Evolutionary conservation across 2,888 invertebrate species (phyloP).

Genomic region (Tanytarsus gracilentus): DNA sequence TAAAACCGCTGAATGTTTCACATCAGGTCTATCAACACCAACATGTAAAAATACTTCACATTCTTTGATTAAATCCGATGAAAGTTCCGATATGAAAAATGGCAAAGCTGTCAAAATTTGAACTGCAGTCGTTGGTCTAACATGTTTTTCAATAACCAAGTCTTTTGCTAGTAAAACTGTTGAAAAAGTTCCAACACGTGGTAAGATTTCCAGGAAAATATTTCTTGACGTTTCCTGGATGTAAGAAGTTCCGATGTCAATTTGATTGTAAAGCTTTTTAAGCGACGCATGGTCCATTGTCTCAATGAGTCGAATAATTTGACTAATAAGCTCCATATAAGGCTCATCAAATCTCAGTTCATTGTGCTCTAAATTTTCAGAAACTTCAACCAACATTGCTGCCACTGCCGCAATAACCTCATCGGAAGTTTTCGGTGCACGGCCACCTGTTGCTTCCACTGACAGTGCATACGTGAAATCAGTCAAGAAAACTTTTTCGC

Average conservation of each 20-base stretch:
- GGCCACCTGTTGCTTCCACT: conserved; percentile 41
- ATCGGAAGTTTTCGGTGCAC: conserved; percentile 40
- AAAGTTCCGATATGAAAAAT: conserved; percentile 56
- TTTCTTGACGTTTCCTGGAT: conserved; percentile 64
- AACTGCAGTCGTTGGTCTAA: conserved; percentile 56
- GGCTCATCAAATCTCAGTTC: conserved; percentile 42
- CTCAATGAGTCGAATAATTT: conserved; percentile 40
- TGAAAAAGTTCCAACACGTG: conserved; percentile 57
- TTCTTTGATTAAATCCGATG: conserved; percentile 47
- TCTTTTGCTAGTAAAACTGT: conserved; percentile 57
- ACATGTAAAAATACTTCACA: conserved; percentile 48
- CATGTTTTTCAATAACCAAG: conserved; percentile 51
- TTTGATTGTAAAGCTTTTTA: conserved; percentile 47
- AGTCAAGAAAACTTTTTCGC: not conserved
- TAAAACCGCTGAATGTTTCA: conserved; percentile 57
- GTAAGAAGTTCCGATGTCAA: conserved; percentile 61
- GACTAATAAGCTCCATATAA: conserved; percentile 41
- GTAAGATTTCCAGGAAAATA: conserved; percentile 62
- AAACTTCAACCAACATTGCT: conserved; percentile 38
- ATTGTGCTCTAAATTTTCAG: conserved; percentile 40
- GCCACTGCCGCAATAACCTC: conserved; percentile 37
- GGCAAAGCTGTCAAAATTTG: conserved; percentile 59
- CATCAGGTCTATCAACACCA: conserved; percentile 45
- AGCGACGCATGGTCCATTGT: conserved; percentile 41
- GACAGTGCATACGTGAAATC: conserved; percentile 32